A percentile compares a stretch with the other conserved stretches of the same genome.
Evolutionary conservation across 2,888 invertebrate species (phyloP).

Genomic region (Cataglyphis livida): DNA sequence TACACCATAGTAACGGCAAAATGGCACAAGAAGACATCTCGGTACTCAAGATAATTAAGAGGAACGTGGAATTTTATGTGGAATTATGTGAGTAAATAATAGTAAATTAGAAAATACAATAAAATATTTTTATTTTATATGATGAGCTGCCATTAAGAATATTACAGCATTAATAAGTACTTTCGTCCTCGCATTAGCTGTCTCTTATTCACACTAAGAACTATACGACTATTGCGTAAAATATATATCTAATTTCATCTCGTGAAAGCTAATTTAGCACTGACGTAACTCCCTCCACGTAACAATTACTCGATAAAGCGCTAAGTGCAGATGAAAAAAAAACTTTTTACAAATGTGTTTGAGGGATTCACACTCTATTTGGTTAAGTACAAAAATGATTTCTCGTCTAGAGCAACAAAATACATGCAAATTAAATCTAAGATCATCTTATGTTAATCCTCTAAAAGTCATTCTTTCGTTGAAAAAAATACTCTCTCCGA

Average conservation of each 20-base stretch:
- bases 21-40: slow-evolving; percentile 31
- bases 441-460: slow-evolving; percentile 18
- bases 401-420: slow-evolving; percentile 13
- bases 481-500: slow-evolving; percentile 1
- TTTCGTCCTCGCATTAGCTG: slow-evolving; percentile 37
- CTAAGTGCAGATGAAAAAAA: slow-evolving; percentile 5
- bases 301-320: slow-evolving; percentile 33
- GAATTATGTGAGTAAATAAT: slow-evolving; percentile 27
- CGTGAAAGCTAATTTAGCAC: slow-evolving; percentile 34
- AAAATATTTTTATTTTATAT: slow-evolving; percentile 75
- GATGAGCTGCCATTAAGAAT: slow-evolving; percentile 71
- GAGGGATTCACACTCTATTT: slow-evolving; percentile 12
- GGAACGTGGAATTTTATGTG: not conserved
- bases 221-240: slow-evolving; percentile 40
- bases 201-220: slow-evolving; percentile 47
- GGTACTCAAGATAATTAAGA: not conserved
- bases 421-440: slow-evolving; percentile 29
- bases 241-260: slow-evolving; percentile 38
- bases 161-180: slow-evolving; percentile 68
- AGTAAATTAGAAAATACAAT: slow-evolving; percentile 62
- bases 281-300: not conserved
- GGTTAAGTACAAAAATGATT: slow-evolving; percentile 49
- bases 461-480: slow-evolving; percentile 22
- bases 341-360: slow-evolving; percentile 24
- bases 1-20: slow-evolving; percentile 65